Evolutionary conservation across 2,888 invertebrate species (phyloP).

Genomic region (Chloroclystis v-ata): DNA sequence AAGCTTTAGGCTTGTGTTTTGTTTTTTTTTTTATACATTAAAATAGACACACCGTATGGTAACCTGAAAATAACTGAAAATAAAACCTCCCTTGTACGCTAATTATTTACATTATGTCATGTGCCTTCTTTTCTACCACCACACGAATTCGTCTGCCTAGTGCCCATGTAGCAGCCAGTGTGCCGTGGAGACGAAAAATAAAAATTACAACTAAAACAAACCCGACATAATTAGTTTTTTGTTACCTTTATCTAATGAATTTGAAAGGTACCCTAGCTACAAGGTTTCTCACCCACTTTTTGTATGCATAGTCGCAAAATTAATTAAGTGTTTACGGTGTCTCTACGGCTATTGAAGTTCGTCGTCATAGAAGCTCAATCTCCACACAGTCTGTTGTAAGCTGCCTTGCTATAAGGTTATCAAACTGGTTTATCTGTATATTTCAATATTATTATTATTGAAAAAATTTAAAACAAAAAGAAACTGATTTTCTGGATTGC

Average conservation of each 20-base stretch:
- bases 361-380: constrained; percentile 2
- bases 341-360: background rate
- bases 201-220: too few species aligned
- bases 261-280: too few species aligned
- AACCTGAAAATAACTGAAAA: background rate
- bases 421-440: constrained; percentile 7
- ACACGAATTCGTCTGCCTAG: too few species aligned
- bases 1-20: too few species aligned
- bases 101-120: too few species aligned
- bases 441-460: background rate
- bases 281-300: background rate
- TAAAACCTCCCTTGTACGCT: background rate
- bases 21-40: background rate
- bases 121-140: too few species aligned
- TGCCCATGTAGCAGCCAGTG: too few species aligned
- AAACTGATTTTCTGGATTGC: too few species aligned
- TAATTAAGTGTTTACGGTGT: background rate
- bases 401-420: constrained; percentile 8
- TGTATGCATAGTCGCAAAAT: background rate
- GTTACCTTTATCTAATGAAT: too few species aligned
- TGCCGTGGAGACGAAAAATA: too few species aligned
- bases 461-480: too few species aligned
- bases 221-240: too few species aligned
- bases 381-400: constrained; percentile 7
- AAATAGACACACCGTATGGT: background rate